Base-by-base conservation (phyloP, 2,797 vertebrate species). In the Sebastes baramenuke region DNA sequence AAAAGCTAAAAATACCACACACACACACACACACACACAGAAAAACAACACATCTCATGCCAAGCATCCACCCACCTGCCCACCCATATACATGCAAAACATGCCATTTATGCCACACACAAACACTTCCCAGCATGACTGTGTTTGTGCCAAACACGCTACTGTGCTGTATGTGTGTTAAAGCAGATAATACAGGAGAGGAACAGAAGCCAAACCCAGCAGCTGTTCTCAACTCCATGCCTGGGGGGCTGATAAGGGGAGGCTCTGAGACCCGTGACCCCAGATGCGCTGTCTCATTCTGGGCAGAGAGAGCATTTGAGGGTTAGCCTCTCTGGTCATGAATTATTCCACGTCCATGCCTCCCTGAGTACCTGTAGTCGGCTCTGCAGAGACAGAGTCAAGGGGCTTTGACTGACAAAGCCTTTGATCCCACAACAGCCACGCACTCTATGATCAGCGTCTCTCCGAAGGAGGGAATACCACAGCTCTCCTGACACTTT, bases 391-490 rank as follows among this genome's bases (percentile, higher is more conserved):
- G 82, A 82, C 84, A n/a, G 85, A 93, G 92, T 90, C 85, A 79
- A 89, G 89, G 90, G 89, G 91, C 89, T 94, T 93, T 93, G 92
- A 92, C 93, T 87, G 92, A 95, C 93, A 95, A 95, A 95, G 92
- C 94, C 90, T 94, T 94, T 95, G 91, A 94, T 95, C 93, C 90
- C 87, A 74, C 85, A 89, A 89, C 87, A 92, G 89, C 89, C 85
- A 91, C 68, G 81, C 82, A 83, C 86, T 90, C 89, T 87, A 93
- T 93, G 89, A 94, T 94, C 92, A 93, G 75, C 70, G 77, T 81
- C 77, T 88, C 87, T 81, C 62, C 25, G 61, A 87, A 77, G 75
- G 75, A 75, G 79, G 76, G 58, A 79, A 79, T 79, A 83, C 82
- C 88, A 49, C 54, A 42, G 79, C 79, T 87, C 87, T 88, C 80